These are phyloP conservation scores for Poecilia velifera DNA, from an alignment of 2,797 vertebrate species.

Conservation along the genomic window DNA sequence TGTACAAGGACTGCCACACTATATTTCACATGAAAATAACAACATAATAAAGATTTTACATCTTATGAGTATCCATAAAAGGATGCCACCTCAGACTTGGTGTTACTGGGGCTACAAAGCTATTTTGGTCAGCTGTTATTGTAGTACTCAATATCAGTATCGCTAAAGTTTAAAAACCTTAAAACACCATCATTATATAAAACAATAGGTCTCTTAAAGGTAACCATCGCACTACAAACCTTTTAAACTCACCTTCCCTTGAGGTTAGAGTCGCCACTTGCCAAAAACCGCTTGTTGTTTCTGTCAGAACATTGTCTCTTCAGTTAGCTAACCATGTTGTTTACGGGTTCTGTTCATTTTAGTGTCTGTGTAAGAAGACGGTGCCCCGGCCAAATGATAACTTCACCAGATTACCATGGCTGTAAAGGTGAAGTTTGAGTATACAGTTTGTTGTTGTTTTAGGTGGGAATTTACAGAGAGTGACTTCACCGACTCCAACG, in stretches of 20 bases:
- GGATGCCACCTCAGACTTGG: background rate
- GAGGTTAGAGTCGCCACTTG: conserved; percentile 12
- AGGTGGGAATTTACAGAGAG: background rate
- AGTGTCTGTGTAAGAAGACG: background rate
- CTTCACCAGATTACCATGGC: background rate
- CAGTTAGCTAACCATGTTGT: conserved; percentile 49
- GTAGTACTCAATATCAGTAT: background rate
- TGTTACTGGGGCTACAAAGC: background rate
- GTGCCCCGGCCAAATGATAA: background rate
- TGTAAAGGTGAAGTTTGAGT: background rate
- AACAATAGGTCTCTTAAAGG: background rate
- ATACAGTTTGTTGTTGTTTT: conserved; percentile 10
- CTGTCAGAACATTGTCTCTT: conserved; percentile 49
- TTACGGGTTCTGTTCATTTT: conserved; percentile 1
- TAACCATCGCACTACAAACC: background rate
- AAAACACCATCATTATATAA: background rate
- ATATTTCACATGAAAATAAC: background rate
- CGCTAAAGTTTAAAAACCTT: background rate
- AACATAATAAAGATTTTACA: background rate
- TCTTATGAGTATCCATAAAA: background rate
- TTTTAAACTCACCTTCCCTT: conserved; percentile 43
- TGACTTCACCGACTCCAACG: background rate
- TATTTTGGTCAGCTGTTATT: conserved; percentile 11
- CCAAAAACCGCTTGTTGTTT: conserved; percentile 11
- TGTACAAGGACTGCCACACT: background rate